Evolutionary conservation across 2,888 invertebrate species (phyloP).

Genomic region (Thumatha senex): DNA sequence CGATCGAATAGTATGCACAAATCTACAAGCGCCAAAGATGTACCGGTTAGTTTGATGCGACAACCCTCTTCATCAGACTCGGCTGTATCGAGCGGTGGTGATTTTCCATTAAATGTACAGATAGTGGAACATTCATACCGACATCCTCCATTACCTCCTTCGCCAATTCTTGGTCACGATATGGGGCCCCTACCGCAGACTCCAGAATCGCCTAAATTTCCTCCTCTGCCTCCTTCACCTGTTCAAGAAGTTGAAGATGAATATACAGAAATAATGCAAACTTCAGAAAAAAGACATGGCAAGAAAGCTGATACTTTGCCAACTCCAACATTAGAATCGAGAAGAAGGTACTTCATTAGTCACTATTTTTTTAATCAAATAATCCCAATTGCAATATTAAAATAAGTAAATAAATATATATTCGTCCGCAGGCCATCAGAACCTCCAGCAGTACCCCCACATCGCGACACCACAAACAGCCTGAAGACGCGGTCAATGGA

Average conservation of each 20-base stretch:
- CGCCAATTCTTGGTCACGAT: conserved; percentile 68
- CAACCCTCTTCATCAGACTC: conserved; percentile 80
- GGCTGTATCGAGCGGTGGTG: conserved; percentile 80
- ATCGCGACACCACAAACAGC: conserved; percentile 87
- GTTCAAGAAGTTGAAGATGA: conserved; percentile 91
- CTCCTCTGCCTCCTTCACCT: conserved; percentile 92
- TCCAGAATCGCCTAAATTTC: conserved; percentile 84
- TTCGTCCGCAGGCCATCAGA: conserved; percentile 74
- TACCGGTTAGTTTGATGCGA: conserved; percentile 82
- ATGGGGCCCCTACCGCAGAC: conserved; percentile 77
- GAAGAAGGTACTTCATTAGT: conserved; percentile 52
- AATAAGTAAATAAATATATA: neutral
- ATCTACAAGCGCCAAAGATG: conserved; percentile 89
- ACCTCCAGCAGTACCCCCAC: conserved; percentile 89
- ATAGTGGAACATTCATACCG: conserved; percentile 84
- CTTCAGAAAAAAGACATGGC: conserved; percentile 72
- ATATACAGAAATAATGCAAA: conserved; percentile 86
- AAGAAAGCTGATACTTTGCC: conserved; percentile 83
- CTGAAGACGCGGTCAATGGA: conserved; percentile 94
- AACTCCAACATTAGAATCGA: conserved; percentile 73
- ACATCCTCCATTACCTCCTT: conserved; percentile 71
- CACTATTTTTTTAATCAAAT: neutral
- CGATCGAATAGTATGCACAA: conserved; percentile 88
- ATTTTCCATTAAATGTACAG: conserved; percentile 86
- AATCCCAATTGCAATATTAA: neutral